Base-by-base conservation (phyloP, 2,113 vertebrate genomes). In the Gobio gobio region DNA sequence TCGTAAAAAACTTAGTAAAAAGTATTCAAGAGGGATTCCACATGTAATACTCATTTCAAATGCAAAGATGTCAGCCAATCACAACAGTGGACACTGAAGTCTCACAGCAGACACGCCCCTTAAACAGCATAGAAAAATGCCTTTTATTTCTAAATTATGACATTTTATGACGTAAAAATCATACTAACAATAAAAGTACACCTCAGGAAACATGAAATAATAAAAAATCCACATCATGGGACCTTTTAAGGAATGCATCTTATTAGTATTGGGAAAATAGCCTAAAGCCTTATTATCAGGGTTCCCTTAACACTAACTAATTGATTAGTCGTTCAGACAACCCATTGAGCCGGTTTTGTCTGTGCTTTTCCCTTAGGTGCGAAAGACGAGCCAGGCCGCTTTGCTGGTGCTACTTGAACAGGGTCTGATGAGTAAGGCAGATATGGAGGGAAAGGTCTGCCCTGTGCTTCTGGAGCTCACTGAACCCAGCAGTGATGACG, bases 341-440 rank as follows among this genome's bases (percentile, higher is more conserved):
- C 36, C 66, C 4, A 5, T 2, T n/a, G 10, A 75, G 18, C 5
- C 5, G 5, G 10, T 75, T 59, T 24, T 49, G 54, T 74, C 64
- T 29, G 22, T 26, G 51, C 36, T 49, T 40, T 54, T 45, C 9
- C 29, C 87, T 13, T 63, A 97, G 97, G 97, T 98, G 76, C 95
- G 97, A 88, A 97, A 98, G 91, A 96, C 96, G 63, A 97, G 96
- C 87, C 96, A 97, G 90, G 97, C 97, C 87, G 96, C 96, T 0
- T 90, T 98, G 78, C 93, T 96, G 8, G 95, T 97, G 70, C 91
- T 99, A 74, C 88, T 98, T 89, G 97, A 97, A 87, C 97, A 97
- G 84, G 96, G 95, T 51, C 95, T 97, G 1, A 92, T 98, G 89
- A 94, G 93, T 90, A 96, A 97, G 91, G 92, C 91, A 8, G 96